Evolutionary conservation across 2,888 invertebrate genomes (phyloP).

Genomic region (Sericinus montela): DNA sequence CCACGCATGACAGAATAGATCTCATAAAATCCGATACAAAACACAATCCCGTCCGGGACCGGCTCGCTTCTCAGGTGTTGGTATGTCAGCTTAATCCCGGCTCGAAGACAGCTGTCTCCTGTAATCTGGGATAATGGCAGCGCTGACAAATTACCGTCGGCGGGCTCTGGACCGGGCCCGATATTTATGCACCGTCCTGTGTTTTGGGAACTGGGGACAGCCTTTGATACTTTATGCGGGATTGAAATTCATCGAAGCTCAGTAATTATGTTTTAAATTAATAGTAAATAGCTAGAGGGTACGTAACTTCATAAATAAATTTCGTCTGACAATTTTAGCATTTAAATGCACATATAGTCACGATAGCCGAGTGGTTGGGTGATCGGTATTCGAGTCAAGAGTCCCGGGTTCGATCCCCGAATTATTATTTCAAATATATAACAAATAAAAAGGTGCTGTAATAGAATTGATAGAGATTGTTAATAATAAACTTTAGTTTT

Average conservation of each 20-base stretch:
- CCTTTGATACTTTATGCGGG: not conserved
- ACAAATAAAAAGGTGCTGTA: too few species aligned
- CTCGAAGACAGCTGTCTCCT: conserved; percentile 1
- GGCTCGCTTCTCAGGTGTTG: not conserved
- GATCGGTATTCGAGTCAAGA: too few species aligned
- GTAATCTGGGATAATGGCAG: conserved; percentile 26
- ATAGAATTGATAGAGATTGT: too few species aligned
- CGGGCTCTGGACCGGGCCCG: conserved; percentile 23
- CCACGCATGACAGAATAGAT: too few species aligned
- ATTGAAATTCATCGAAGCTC: not conserved
- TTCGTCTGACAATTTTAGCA: too few species aligned
- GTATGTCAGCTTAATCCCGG: conserved; percentile 9
- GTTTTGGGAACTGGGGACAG: not conserved
- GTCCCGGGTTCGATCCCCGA: too few species aligned
- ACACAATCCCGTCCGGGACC: not conserved
- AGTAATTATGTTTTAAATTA: not conserved
- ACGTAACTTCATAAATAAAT: too few species aligned
- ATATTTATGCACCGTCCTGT: not conserved
- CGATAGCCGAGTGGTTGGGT: too few species aligned
- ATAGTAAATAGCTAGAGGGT: too few species aligned
- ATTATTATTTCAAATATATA: too few species aligned
- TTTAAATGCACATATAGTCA: too few species aligned
- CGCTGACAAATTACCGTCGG: conserved; percentile 33
- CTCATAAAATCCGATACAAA: not conserved
- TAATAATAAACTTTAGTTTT: too few species aligned